A percentile compares a stretch with the other conserved stretches of the same genome.
These are phyloP conservation scores for Monarcha castaneiventris DNA, from an alignment of 2,113 vertebrate species.

Conservation along the genomic window DNA sequence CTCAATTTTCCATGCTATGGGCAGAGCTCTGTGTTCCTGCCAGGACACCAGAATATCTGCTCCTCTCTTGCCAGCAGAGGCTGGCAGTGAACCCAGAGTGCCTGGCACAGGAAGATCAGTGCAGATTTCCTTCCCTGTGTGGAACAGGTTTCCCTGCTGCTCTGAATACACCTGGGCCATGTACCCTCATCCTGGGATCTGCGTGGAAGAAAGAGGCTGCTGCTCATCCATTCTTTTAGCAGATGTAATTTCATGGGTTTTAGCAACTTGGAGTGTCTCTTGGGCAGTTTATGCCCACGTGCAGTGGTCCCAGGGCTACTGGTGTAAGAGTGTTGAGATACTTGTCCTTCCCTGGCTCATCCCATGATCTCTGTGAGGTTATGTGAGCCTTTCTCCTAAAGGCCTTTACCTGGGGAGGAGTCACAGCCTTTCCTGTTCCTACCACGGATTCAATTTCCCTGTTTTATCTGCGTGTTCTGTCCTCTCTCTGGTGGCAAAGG, in stretches of 20 bases:
- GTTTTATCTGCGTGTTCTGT: background rate
- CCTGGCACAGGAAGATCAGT: background rate
- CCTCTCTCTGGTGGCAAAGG: background rate
- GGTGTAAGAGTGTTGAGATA: background rate
- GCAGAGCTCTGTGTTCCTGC: background rate
- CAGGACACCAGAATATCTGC: slow-evolving; percentile 18
- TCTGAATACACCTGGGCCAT: background rate
- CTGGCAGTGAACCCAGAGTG: background rate
- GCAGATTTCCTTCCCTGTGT: background rate
- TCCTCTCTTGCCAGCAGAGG: background rate
- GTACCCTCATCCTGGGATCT: background rate
- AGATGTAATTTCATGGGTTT: background rate
- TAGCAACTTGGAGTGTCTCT: background rate
- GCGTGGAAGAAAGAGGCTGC: background rate
- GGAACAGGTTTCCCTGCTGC: background rate
- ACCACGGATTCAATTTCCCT: background rate
- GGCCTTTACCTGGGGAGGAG: background rate
- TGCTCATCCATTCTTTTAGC: background rate
- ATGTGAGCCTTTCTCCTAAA: background rate
- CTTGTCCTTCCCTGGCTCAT: background rate
- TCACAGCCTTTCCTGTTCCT: background rate
- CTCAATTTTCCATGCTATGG: background rate
- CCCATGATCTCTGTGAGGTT: background rate
- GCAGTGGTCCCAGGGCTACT: background rate
- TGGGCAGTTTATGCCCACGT: background rate